phyloP scores from a whole-genome alignment of 2,888 invertebrate genomes.

The Nomada goodeniana region DNA sequence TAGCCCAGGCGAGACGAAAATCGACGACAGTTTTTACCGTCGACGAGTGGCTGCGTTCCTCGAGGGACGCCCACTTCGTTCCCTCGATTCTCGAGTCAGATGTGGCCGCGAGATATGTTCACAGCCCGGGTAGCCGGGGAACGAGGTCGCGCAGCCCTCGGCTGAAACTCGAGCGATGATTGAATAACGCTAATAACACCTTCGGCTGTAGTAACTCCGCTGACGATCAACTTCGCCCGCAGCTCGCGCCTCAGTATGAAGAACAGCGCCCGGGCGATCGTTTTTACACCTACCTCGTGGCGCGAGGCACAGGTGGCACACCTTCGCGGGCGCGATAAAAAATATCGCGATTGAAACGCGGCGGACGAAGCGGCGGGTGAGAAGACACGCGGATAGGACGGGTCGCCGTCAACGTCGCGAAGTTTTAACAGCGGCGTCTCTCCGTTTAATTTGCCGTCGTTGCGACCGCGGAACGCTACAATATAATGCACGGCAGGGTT shows the following conservation, averaged over 20 bases:
- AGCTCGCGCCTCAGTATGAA: conserved; percentile 54
- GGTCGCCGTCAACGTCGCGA: conserved; percentile 35
- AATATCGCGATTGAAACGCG: conserved; percentile 37
- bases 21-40: conserved; percentile 10
- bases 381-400: conserved; percentile 15
- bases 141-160: conserved; percentile 41
- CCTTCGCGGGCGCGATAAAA: conserved; percentile 41
- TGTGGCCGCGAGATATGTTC: conserved; percentile 9
- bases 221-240: conserved; percentile 34
- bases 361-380: background rate
- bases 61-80: background rate
- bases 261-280: conserved; percentile 27
- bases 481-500: conserved; percentile 53
- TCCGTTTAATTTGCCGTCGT: conserved; percentile 52
- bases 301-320: conserved; percentile 49
- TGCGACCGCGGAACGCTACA: conserved; percentile 33
- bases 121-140: conserved; percentile 50
- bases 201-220: conserved; percentile 69
- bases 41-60: background rate
- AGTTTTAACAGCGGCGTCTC: conserved; percentile 46
- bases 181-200: conserved; percentile 78
- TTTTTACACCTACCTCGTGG: conserved; percentile 47
- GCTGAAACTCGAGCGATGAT: conserved; percentile 70
- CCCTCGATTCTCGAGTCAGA: background rate
- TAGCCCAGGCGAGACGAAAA: background rate